Evolutionary conservation across 2,797 vertebrate genomes (phyloP), one percentile per base, ranked within the genome.

Genomic region (Schizopygopsis malacanthus): DNA sequence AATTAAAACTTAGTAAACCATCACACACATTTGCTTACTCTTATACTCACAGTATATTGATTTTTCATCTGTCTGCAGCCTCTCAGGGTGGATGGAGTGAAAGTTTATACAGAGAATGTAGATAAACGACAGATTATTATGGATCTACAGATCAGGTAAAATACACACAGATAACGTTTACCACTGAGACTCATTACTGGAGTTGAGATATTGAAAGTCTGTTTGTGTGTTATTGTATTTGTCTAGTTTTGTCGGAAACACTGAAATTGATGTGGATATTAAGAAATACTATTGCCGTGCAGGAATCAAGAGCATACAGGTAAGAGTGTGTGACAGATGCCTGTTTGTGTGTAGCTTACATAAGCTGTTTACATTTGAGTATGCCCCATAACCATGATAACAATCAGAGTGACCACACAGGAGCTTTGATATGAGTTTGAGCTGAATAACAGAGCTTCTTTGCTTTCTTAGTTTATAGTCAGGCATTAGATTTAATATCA

Each of bases 71-170:
- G 15, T 89, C 45, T 91, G 47, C 91, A 99, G 98, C 97, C 98
- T 16, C 94, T 99, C 77, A 95, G 98, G 89, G 96, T 99, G 82
- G 98, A 99, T 86, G 98, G 98, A 87, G 97, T 99, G 9, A 99
- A 99, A 88, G 97, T 98, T 22, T 99, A 99, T 91, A 98, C 97
- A 6, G 98, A 99, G 95, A 99, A 99, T 20, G 97, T 99, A 91
- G 98, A 99, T 94, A 99, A 98, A 93, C 95, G 98, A 81, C 98
- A 99, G 91, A 96, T 99, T 81, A 98, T 99, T 93, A 95, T 99
- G 96, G 98, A 99, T 93, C 95, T 99, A 91, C 97, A 99, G 91
- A 97, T 99, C 93, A 99, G 97, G 98, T 99, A 59, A 90, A 61
- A 15, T 61, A n/a, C 45, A 73, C 28, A 86, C 4, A 79, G 22